phyloP scores from a whole-genome alignment of 1,140 invertebrate species.

The Drosophila cardini region DNA sequence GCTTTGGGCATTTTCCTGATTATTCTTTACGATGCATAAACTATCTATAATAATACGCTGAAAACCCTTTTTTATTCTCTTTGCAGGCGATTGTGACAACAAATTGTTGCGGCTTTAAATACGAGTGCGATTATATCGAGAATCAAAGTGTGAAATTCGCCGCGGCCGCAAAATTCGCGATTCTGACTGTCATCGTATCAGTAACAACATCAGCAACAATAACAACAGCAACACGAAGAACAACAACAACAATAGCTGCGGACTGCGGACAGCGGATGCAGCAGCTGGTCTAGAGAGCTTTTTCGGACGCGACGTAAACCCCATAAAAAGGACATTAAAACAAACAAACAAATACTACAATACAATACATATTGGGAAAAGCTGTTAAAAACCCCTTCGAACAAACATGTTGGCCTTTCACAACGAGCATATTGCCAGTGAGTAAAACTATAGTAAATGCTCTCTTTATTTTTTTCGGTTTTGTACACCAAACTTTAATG shows the following conservation, averaged over 20 bases:
- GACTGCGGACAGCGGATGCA: conserved; percentile 28
- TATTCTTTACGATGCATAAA: conserved; percentile 35
- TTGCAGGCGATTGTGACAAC: conserved; percentile 46
- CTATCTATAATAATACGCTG: conserved; percentile 33
- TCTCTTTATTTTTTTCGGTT: conserved; percentile 6
- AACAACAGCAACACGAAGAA: conserved; percentile 1
- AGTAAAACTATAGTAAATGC: conserved; percentile 51
- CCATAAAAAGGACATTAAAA: conserved; percentile 57
- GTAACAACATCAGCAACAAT: conserved; percentile 34
- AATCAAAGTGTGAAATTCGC: conserved; percentile 61
- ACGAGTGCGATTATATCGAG: conserved; percentile 40
- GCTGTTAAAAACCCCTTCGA: conserved; percentile 44
- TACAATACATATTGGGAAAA: conserved; percentile 48
- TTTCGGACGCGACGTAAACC: conserved; percentile 37
- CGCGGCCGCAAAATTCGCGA: conserved; percentile 45
- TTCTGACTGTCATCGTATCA: conserved; percentile 38
- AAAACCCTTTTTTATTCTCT: conserved; percentile 19
- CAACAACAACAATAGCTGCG: conserved; percentile 14
- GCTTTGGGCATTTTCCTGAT: conserved; percentile 18
- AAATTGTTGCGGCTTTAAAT: conserved; percentile 55
- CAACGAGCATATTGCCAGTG: conserved; percentile 72
- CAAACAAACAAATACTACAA: conserved; percentile 43
- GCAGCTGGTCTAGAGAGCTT: conserved; percentile 36
- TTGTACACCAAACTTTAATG: conserved; percentile 32
- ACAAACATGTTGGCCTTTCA: conserved; percentile 74